Evolutionary conservation across 1,140 invertebrate species (phyloP).

Genomic region (Pachypsylla venusta): DNA sequence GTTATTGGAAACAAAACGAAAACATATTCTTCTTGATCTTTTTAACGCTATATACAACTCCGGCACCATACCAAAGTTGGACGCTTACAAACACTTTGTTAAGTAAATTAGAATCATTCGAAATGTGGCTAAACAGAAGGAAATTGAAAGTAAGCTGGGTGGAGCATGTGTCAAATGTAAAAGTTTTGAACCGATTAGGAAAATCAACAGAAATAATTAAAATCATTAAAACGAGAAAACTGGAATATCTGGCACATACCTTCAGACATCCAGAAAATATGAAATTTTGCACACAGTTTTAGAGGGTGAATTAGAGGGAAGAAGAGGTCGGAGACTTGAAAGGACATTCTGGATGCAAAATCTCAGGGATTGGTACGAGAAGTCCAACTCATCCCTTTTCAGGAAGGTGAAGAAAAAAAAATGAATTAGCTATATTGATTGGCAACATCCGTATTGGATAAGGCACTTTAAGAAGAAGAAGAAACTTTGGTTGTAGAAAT

Average conservation of each 20-base stretch:
- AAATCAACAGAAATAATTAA: background rate
- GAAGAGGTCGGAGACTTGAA: background rate
- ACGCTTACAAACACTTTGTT: conserved; percentile 5
- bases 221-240: conserved; percentile 9
- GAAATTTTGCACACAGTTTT: conserved; percentile 8
- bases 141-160: background rate
- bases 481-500: too few relatives aligned
- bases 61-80: too few relatives aligned
- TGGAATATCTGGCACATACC: conserved; percentile 2
- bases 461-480: too few relatives aligned
- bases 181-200: background rate
- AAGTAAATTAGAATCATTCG: conserved; percentile 9
- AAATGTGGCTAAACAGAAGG: conserved; percentile 11
- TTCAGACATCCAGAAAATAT: conserved; percentile 5
- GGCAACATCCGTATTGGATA: too few relatives aligned
- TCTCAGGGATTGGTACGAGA: conserved; percentile 7
- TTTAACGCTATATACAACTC: too few relatives aligned
- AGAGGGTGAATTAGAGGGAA: conserved; percentile 13
- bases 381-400: too few relatives aligned
- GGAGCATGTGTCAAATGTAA: background rate
- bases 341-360: conserved; percentile 7
- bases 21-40: too few relatives aligned
- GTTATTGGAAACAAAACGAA: too few relatives aligned
- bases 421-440: too few relatives aligned
- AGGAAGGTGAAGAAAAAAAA: too few relatives aligned